Base-by-base conservation (phyloP, 2,113 vertebrate genomes). In the Chitala chitala region DNA sequence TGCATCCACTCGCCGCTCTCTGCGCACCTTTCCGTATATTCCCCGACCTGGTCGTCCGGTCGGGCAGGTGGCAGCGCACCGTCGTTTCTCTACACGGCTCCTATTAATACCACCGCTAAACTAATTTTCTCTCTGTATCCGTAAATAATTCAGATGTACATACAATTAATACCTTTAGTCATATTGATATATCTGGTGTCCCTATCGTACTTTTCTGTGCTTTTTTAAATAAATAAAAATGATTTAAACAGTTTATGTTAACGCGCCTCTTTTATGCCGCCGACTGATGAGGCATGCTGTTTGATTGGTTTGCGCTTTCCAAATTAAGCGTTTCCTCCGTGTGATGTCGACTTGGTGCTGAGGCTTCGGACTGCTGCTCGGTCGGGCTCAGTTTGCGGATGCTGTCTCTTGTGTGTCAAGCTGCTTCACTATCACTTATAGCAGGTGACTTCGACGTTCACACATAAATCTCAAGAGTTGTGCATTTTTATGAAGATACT, bases 1-100 rank as follows among this genome's bases (percentile, higher is more conserved):
- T 90, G 87, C 89, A 90, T 90, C 83, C 84, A 75, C 59, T 24
- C 76, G 72, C 69, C 36, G 87, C 78, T 71, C 83, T 72, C 58
- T 46, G 77, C 75, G 77, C 81, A 65, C 68, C 80, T 78, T 74
- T 24, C 38, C 74, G 80, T 82, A 78, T 77, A 76, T 24, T 61
- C 69, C 51, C 29, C 40, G 77, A 51, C 71, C 64, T 55, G 51
- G 7, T 42, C 78, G 51, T 72, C 69, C 75, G 55, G 44, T 77
- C 36, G 38, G 59, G n/a, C 63, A 66, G 40, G 66, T 31, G 44
- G 24, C 26, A 50, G 26, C 46, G 26, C 42, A n/a, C 29, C 4
- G 33, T 17, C 59, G 20, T 33, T 63, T 63, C 29, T 38, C 59
- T 63, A 17, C 17, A n/a, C 15, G 13, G 5, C 20, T 6, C 31